Evolutionary conservation across 2,797 vertebrate species (phyloP).

Genomic region (Spheniscus humboldti): DNA sequence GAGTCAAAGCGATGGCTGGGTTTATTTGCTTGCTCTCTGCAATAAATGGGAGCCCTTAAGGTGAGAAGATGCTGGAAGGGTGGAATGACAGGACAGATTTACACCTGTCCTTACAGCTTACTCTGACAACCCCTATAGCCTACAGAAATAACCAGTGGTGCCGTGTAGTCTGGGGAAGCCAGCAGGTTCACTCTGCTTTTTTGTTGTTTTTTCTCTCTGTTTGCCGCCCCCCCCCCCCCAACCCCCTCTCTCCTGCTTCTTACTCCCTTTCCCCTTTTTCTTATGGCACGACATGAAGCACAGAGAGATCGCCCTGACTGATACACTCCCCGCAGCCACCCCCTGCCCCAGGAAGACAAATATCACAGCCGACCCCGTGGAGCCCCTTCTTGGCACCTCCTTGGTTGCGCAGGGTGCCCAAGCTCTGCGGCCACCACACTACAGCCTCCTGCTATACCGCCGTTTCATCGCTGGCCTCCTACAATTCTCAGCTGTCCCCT

Average conservation of each 20-base stretch:
- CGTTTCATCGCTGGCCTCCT: background rate
- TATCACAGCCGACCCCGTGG: background rate
- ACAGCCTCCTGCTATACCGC: background rate
- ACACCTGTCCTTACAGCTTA: constrained; percentile 89
- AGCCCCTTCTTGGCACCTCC: background rate
- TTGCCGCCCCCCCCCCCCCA: no score
- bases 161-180: constrained; percentile 89
- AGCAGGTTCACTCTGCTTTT: constrained; percentile 65
- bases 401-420: background rate
- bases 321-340: background rate
- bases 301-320: constrained; percentile 72
- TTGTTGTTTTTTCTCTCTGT: background rate
- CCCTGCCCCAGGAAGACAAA: background rate
- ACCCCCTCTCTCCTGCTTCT: background rate
- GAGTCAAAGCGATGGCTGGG: constrained; percentile 30
- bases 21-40: constrained; percentile 70
- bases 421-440: background rate
- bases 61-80: constrained; percentile 78
- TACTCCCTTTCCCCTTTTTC: background rate
- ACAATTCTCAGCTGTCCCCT: background rate
- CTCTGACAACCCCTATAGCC: constrained; percentile 81
- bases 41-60: constrained; percentile 85
- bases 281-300: constrained; percentile 44
- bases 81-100: constrained; percentile 88
- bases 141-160: constrained; percentile 95